A percentile compares a stretch with the other conserved stretches of the same genome.
Evolutionary conservation across 2,797 vertebrate genomes (phyloP).

Genomic region (Rhodeus uyekii): DNA sequence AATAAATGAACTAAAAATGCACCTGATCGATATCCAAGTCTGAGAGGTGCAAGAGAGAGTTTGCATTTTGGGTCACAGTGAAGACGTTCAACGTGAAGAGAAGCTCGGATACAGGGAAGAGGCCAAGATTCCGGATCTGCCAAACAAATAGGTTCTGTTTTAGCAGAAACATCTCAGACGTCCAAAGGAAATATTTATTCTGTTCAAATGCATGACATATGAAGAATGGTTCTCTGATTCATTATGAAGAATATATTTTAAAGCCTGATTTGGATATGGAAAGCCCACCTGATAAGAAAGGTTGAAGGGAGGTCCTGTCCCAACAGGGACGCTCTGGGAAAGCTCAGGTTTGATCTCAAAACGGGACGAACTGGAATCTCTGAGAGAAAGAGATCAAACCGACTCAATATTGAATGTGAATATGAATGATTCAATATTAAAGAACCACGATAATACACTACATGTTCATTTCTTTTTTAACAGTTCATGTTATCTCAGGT

Average conservation of each 20-base stretch:
- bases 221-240: background rate
- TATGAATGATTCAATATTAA: background rate
- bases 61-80: conserved; percentile 77
- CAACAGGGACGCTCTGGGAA: conserved; percentile 68
- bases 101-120: conserved; percentile 80
- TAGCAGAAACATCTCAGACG: background rate
- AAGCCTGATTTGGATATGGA: background rate
- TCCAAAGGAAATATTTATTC: conserved; percentile 16
- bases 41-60: conserved; percentile 80
- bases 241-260: background rate
- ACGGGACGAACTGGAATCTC: conserved; percentile 80
- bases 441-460: background rate
- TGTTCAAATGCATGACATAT: background rate
- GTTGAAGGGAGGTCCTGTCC: conserved; percentile 76
- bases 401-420: too few relatives aligned
- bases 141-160: background rate
- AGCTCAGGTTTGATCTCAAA: conserved; percentile 81
- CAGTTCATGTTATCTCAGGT: background rate
- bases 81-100: conserved; percentile 81
- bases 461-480: background rate
- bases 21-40: conserved; percentile 77
- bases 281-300: conserved; percentile 81
- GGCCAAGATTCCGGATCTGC: conserved; percentile 89
- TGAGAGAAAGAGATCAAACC: conserved; percentile 56
- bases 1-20: background rate